Conservation (phyloP, 2,888 invertebrate genomes). For the Drosophila phalerata region DNA sequence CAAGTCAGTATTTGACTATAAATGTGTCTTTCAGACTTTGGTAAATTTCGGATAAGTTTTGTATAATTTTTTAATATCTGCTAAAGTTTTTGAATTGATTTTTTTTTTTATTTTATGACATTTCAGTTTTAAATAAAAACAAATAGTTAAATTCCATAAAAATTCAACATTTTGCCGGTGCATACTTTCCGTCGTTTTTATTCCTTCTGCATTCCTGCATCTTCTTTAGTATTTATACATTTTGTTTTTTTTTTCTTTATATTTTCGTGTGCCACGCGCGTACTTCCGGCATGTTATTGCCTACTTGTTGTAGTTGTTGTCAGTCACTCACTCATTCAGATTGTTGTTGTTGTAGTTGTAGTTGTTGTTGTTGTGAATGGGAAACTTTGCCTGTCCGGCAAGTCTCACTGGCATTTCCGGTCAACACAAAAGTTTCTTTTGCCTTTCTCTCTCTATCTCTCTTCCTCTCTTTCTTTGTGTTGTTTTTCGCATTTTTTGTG, state of each 20-base stretch:
- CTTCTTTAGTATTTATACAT: constrained; percentile 42
- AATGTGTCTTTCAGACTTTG: not conserved
- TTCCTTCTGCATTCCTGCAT: constrained; percentile 43
- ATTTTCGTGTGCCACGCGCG: constrained; percentile 62
- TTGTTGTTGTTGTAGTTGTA: constrained; percentile 11
- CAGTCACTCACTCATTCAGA: constrained; percentile 32
- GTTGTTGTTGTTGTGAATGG: constrained; percentile 43
- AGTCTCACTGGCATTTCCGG: constrained; percentile 72
- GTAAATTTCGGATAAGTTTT: not conserved
- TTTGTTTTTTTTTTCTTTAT: constrained; percentile 37
- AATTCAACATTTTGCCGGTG: constrained; percentile 46
- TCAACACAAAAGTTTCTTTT: constrained; percentile 55
- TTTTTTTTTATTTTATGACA: not conserved
- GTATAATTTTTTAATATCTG: not conserved
- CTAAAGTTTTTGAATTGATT: not conserved
- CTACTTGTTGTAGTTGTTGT: constrained; percentile 32
- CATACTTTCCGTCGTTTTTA: constrained; percentile 54
- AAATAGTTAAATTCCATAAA: constrained; percentile 45
- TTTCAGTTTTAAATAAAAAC: not conserved
- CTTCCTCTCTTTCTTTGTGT: constrained; percentile 13
- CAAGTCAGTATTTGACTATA: not conserved
- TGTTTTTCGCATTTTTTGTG: constrained; percentile 45
- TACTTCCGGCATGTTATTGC: constrained; percentile 76
- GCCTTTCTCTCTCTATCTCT: constrained; percentile 12
- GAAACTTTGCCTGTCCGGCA: constrained; percentile 65